phyloP scores from a whole-genome alignment of 2,113 vertebrate genomes.

The Paradisaea rubra region DNA sequence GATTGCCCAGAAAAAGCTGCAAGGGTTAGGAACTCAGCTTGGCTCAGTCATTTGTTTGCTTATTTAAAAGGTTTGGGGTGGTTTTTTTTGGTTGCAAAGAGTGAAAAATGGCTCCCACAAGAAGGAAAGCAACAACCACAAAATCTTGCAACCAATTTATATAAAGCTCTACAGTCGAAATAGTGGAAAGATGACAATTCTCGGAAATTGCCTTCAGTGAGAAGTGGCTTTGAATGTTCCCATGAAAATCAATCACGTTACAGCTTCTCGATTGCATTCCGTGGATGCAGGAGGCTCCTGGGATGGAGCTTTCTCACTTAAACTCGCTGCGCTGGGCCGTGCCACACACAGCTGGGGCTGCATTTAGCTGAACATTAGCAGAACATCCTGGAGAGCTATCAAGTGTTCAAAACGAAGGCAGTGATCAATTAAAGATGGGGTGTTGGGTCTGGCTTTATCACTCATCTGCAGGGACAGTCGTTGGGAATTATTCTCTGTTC shows the following conservation, averaged over 20 bases:
- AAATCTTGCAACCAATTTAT: constrained; percentile 2
- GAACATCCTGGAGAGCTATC: neutral
- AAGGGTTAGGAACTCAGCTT: neutral
- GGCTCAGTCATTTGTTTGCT: neutral
- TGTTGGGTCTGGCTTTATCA: neutral
- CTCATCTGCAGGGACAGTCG: neutral
- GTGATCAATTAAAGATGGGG: neutral
- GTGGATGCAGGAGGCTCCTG: neutral
- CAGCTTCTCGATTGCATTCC: neutral
- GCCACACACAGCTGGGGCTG: neutral
- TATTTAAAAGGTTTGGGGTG: neutral
- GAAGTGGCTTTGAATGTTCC: constrained; percentile 42
- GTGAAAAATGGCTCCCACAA: constrained; percentile 24
- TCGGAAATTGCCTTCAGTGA: constrained; percentile 32
- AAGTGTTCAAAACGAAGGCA: neutral
- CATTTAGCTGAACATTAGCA: neutral
- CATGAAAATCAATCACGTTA: constrained; percentile 49
- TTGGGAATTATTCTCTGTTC: neutral
- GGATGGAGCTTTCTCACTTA: neutral
- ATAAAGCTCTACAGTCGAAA: neutral
- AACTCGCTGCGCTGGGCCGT: rapidly evolving
- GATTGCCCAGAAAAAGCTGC: neutral
- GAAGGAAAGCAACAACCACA: neutral
- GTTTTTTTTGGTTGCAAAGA: neutral
- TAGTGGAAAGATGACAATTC: constrained; percentile 31